Base-by-base conservation (phyloP, 2,888 invertebrate genomes). In the Oligia fasciuncula region DNA sequence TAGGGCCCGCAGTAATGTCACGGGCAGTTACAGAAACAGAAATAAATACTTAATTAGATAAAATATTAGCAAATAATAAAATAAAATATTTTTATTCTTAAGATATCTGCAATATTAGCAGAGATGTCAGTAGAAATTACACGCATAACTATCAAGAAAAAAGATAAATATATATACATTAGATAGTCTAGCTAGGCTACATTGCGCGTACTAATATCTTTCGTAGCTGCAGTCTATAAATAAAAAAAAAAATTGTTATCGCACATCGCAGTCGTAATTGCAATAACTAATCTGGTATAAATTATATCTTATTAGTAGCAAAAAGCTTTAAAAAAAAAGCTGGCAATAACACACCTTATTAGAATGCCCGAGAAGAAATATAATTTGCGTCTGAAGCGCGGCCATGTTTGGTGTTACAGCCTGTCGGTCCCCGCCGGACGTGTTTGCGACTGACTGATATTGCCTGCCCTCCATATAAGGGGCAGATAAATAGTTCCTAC, bases 371-470 rank as follows among this genome's bases (percentile, higher is more conserved):
- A 77, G 80, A 85, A 87, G 85, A 87, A 83, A 83, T 85, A 83
- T 80, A 85, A 85, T 86, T 86, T 83, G 80, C 85, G 77, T 83
- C 65, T 74, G 76, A 80, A 78, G 68, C 60, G 73, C 68, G 29
- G 2, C 87, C 86, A 66, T 82, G 76, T 86, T 84, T 82, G 88
- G 84, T 23, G 74, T 83, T 77, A 87, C 82, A 78, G 84, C 74
- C 72, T 65, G 69, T 70, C 70, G 66, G 68, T 60, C 68, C 74
- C 51, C 62, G 23, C 71, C 6, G 35, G 68, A 81, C 87, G 86
- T 81, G 87, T 83, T 79, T 83, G 88, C 87, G 83, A 81, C 81
- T 79, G 87, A 77, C 86, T 79, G 85, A 87, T 85, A 88, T 85
- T 77, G 79, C 73, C 66, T 70, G 76, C 72, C 35, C 8, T n/a